These are phyloP conservation scores for Piezodorus guildinii DNA, from an alignment of 1,140 invertebrate species.

Conservation along the genomic window DNA sequence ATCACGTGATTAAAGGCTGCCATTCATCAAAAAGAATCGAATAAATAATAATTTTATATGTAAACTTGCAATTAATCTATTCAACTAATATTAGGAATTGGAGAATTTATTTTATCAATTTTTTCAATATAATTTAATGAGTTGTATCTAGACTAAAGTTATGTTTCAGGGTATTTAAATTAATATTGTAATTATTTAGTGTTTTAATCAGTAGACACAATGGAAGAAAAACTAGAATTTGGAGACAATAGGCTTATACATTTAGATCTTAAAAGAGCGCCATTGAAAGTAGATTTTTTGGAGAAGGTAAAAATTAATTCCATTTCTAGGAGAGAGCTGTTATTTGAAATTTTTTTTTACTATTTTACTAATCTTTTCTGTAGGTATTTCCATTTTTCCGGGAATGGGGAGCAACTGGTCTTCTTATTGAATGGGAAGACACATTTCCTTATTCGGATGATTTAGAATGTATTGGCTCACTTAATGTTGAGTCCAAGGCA, in stretches of 20 bases:
- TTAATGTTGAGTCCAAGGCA: slow-evolving; percentile 36
- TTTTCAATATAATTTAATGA: no score
- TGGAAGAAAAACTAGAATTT: slow-evolving; percentile 15
- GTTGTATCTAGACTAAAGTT: no score
- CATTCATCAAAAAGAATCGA: no score
- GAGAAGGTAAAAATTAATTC: slow-evolving; percentile 42
- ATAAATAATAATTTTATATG: no score
- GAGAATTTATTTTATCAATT: no score
- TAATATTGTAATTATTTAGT: no score
- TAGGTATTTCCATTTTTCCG: slow-evolving; percentile 43
- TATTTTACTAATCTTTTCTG: slow-evolving; percentile 36
- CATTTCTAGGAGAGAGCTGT: background rate
- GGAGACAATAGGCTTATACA: slow-evolving; percentile 44
- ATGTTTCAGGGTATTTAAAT: no score
- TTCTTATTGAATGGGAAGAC: slow-evolving; percentile 87
- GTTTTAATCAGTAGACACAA: background rate
- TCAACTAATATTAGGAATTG: no score
- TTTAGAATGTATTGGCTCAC: slow-evolving; percentile 49
- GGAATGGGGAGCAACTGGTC: slow-evolving; percentile 64
- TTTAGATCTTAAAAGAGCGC: slow-evolving; percentile 65
- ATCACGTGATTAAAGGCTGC: no score
- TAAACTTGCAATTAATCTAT: no score
- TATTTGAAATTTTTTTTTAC: slow-evolving; percentile 1
- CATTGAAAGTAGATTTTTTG: slow-evolving; percentile 52
- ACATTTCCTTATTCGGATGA: slow-evolving; percentile 73